A percentile compares a stretch with the other conserved stretches of the same genome.
Conservation (phyloP, 1,140 invertebrate species). For the Drosophila erecta region DNA sequence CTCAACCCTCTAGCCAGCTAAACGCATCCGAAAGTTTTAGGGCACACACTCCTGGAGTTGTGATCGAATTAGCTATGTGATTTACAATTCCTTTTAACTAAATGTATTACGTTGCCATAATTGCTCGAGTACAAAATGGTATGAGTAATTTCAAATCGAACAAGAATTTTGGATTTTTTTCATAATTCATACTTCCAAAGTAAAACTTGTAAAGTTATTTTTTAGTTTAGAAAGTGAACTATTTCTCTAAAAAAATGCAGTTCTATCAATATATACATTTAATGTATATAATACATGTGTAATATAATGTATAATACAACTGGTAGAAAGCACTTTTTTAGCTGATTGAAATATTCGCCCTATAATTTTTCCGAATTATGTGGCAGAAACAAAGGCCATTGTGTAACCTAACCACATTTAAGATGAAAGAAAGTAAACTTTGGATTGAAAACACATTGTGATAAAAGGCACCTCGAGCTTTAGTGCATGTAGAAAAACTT, state of each 20-base stretch:
- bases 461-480: not conserved
- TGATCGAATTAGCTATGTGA: slow-evolving; percentile 23
- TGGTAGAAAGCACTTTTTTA: no score
- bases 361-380: not conserved
- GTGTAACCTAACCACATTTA: no score
- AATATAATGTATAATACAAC: no score
- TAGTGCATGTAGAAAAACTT: not conserved
- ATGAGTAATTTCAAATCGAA: not conserved
- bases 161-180: not conserved
- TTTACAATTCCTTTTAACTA: not conserved
- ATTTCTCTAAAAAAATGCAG: not conserved
- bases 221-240: not conserved
- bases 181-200: not conserved
- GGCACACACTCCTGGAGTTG: slow-evolving; percentile 38
- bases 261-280: not conserved
- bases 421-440: not conserved
- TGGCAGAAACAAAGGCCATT: not conserved
- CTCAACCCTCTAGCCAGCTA: slow-evolving; percentile 51
- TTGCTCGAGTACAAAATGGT: not conserved
- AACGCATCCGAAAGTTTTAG: slow-evolving; percentile 29
- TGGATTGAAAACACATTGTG: slow-evolving; percentile 4
- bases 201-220: no score
- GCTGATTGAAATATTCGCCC: no score
- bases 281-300: no score
- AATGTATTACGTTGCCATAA: slow-evolving; percentile 4